A percentile compares a stretch with the other conserved stretches of the same genome.
phyloP scores from a whole-genome alignment of 2,113 vertebrate genomes.

The Vidua macroura region DNA sequence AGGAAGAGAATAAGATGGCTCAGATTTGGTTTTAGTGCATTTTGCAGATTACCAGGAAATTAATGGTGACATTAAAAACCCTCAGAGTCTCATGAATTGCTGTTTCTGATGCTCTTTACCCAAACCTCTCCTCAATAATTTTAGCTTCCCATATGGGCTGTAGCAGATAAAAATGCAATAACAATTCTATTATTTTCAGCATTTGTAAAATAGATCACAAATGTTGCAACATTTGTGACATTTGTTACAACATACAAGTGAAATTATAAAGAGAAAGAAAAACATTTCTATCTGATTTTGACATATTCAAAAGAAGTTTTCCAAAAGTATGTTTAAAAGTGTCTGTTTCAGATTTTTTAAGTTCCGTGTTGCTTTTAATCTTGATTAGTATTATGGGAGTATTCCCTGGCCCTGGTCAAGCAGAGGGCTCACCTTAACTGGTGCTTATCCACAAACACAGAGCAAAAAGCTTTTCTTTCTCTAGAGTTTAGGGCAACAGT shows the following conservation, averaged over 20 bases:
- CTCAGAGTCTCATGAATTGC: neutral
- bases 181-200: neutral
- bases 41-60: neutral
- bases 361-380: neutral
- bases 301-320: neutral
- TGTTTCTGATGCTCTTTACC: neutral
- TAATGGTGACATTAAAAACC: neutral
- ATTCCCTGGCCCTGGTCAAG: rapidly evolving
- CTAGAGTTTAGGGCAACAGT: neutral
- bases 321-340: neutral
- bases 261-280: neutral
- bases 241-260: too few species aligned
- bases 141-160: neutral
- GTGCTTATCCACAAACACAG: neutral
- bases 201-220: neutral
- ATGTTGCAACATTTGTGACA: neutral
- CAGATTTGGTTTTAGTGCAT: neutral
- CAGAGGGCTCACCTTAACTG: neutral
- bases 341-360: neutral
- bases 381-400: neutral
- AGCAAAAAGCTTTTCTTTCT: neutral
- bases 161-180: neutral
- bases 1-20: neutral
- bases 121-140: neutral
- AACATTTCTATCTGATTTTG: neutral